Base-by-base conservation (phyloP, 2,797 vertebrate genomes). In the Taenioides sp. region DNA sequence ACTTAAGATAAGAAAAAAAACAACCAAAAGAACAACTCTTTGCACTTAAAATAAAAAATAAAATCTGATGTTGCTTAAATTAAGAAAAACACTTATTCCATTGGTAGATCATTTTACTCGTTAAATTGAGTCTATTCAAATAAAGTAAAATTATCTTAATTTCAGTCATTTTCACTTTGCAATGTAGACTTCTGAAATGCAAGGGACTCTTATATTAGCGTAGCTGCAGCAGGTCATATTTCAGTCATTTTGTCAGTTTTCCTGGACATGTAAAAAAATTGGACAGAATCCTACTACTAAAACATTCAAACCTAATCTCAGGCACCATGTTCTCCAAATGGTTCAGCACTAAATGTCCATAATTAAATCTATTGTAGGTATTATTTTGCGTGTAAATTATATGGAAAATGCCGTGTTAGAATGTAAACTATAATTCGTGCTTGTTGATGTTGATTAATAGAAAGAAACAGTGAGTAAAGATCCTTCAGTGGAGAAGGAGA, bases 401-500 rank as follows among this genome's bases (percentile, higher is more conserved):
- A 22, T 1, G 1, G 18, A 25, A 9, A 14, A 57, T n/a, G 10
- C 0, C n/a, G 14, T 57, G 55, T 25, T 54, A n/a, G 50, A 22
- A n/a, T 16, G 20, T 0, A 5, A 7, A 55, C n/a, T 23, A 23
- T 23, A n/a, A 43, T 40, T 5, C 23, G 10, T 47, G n/a, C 43
- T 10, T 50, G 43, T 2, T 65, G 7, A 52, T 31, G 2, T 54
- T 60, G 54, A 25, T 49, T 4, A 2, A 6, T 1, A 92, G 89
- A 81, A 88, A n/a, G 37, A 71, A 1, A 1, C n/a, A 1, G 55
- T 81, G 23, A 77, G 18, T 50, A 64, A 70, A 18, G 75, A 76
- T 50, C 67, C 70, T 11, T 88, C 90, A 0, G 85, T 85, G 1
- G 93, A 93, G 1, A 67, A 88, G 1, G 85, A 84, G 27, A 82